A percentile compares a stretch with the other conserved stretches of the same genome.
Conservation (phyloP, 2,113 vertebrate species). For the Petromus typicus region DNA sequence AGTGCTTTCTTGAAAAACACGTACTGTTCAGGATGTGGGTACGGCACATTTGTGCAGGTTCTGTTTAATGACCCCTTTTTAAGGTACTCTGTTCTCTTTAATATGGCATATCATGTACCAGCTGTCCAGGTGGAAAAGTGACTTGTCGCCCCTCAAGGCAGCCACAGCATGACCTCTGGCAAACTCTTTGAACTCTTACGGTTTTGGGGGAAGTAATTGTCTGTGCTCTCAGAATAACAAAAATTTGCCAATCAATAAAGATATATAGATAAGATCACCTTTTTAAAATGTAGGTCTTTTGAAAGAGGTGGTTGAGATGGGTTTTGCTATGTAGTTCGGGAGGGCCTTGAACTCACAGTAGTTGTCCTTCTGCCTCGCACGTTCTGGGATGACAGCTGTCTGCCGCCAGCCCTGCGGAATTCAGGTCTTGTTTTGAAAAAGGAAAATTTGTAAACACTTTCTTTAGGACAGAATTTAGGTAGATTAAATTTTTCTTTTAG, state of each 20-base stretch:
- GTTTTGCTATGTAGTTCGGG: not conserved
- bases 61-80: conserved; percentile 63
- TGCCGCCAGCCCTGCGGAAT: not conserved
- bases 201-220: conserved; percentile 66
- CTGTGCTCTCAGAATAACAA: conserved; percentile 52
- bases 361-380: not conserved
- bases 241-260: conserved; percentile 46
- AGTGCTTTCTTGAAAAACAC: not conserved
- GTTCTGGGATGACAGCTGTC: not conserved
- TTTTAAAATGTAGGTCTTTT: conserved; percentile 53
- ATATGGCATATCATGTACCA: conserved; percentile 53
- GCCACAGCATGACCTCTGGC: conserved; percentile 28
- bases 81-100: conserved; percentile 64
- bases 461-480: not conserved
- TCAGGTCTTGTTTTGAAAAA: not conserved
- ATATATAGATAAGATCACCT: conserved; percentile 29
- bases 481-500: conserved; percentile 1
- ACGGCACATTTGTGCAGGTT: conserved; percentile 33
- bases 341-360: not conserved
- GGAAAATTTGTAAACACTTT: not conserved
- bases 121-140: conserved; percentile 42
- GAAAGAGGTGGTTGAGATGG: not conserved
- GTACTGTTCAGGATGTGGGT: conserved; percentile 65
- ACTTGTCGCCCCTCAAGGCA: not conserved
- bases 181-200: conserved; percentile 14